phyloP scores from a whole-genome alignment of 2,113 vertebrate genomes.

The Carassius carassius region DNA sequence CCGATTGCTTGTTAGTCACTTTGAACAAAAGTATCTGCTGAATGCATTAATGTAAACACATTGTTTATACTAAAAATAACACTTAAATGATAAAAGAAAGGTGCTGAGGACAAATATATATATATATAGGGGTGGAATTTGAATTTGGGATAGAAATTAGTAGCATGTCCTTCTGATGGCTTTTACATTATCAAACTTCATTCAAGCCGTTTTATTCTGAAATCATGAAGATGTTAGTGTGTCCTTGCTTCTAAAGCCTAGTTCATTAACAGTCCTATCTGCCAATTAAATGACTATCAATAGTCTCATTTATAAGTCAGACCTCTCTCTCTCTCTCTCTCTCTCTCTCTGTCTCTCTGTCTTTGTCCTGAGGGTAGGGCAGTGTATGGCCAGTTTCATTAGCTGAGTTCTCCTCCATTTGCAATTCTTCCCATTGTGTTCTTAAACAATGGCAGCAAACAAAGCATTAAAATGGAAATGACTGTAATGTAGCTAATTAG shows the following conservation, averaged over 20 bases:
- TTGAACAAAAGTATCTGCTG: background rate
- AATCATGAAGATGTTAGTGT: background rate
- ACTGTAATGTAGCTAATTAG: conserved; percentile 90
- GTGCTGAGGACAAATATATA: no score
- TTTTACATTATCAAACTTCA: background rate
- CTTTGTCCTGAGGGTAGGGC: conserved; percentile 76
- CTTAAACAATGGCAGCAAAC: conserved; percentile 91
- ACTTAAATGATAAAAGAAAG: no score
- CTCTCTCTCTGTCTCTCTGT: background rate
- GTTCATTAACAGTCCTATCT: conserved; percentile 27
- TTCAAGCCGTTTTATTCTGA: background rate
- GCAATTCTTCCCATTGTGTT: conserved; percentile 87
- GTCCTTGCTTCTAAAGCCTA: background rate
- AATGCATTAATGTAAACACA: background rate
- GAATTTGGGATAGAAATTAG: no score
- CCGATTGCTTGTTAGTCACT: background rate
- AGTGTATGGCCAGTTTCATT: conserved; percentile 83
- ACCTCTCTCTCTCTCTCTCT: background rate
- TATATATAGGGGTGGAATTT: no score
- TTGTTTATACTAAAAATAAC: no score
- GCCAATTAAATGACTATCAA: conserved; percentile 30
- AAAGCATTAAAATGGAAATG: conserved; percentile 96
- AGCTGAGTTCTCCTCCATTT: conserved; percentile 88
- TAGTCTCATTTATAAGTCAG: background rate
- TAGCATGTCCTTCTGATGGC: no score